Evolutionary conservation across 2,888 invertebrate genomes (phyloP).

Genomic region (Augochlorella aurata): DNA sequence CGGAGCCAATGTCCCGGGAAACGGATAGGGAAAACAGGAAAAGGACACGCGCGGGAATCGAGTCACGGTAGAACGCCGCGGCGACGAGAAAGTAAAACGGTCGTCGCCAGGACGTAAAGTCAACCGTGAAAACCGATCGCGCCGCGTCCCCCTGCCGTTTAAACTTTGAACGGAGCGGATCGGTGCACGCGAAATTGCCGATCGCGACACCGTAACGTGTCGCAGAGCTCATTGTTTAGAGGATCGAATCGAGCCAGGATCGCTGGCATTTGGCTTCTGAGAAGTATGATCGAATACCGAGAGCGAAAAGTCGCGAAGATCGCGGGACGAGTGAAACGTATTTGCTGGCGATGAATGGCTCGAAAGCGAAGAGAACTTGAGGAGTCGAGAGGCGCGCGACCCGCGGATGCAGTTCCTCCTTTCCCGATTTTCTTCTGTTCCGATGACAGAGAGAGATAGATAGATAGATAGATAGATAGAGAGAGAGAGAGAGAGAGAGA

Average conservation of each 20-base stretch:
- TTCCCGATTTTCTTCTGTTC: neutral
- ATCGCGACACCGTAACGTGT: neutral
- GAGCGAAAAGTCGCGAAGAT: too few species aligned
- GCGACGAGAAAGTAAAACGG: conserved; percentile 47
- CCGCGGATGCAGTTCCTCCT: neutral
- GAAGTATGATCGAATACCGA: too few species aligned
- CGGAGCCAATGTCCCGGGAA: conserved; percentile 36
- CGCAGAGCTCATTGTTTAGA: neutral
- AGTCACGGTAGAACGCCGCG: conserved; percentile 32
- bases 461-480: too few species aligned
- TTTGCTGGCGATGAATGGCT: neutral
- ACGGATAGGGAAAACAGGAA: conserved; percentile 56
- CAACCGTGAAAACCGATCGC: conserved; percentile 8
- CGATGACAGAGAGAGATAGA: neutral
- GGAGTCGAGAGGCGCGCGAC: neutral
- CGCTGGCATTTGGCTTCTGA: neutral
- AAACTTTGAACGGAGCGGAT: neutral
- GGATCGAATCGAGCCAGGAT: neutral
- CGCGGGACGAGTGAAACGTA: too few species aligned
- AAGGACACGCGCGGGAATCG: conserved; percentile 15
- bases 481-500: too few species aligned
- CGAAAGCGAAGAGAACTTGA: neutral
- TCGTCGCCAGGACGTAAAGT: conserved; percentile 19
- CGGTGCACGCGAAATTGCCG: neutral
- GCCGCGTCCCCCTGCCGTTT: neutral